Evolutionary conservation across 37 sponge, comb jelly and placozoan genomes (phyloP), one percentile per base, ranked within the genome.

Genomic region (Theonella swinhoei): DNA sequence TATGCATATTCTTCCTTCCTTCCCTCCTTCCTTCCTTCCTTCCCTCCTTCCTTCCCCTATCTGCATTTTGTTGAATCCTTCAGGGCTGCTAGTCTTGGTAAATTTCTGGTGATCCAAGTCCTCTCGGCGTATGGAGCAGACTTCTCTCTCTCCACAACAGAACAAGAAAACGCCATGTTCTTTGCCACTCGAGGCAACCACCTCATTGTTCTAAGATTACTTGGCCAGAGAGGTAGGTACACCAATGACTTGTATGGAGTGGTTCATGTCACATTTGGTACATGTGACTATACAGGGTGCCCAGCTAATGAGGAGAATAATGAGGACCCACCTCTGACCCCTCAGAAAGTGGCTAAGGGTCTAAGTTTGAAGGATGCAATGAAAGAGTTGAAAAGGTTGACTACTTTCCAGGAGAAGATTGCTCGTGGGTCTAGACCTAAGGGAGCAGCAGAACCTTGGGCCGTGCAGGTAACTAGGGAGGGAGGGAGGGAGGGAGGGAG

Each of bases 371-470:
- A 97, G 59, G 95, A 92, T 60, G 75, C 77, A 40, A 82, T 92
- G 86, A 97, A 95, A 68, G 97, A 95, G 34, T 74, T 94, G 22
- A 94, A 94, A 85, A 97, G 90, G 67, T 80, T 92, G 59, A 80
- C 90, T 2, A 64, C 76, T 0, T 87, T 89, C 65, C 91, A 89
- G 62, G 88, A 92, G 79, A 97, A 97, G 36, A 90, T 82, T 0
- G 82, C 59, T n/a, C 80, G 63, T 41, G 96, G 96, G 3, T 78
- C 74, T 2, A 97, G 88, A 43, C 95, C 95, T 38, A 94, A 94
- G 83, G 94, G 94, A 14, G 88, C 68, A 59, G 73, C 95, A 34
- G 97, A 97, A 42, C 84, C 83, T 2, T 97, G 95, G 95, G 72
- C 60, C 24, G 81, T 97, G 8, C 72, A 80, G 88, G 90, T 95